A percentile compares a stretch with the other conserved stretches of the same genome.
These are phyloP conservation scores for Rugalucina vietnamica DNA, from an alignment of 2,888 invertebrate species.

Conservation along the genomic window DNA sequence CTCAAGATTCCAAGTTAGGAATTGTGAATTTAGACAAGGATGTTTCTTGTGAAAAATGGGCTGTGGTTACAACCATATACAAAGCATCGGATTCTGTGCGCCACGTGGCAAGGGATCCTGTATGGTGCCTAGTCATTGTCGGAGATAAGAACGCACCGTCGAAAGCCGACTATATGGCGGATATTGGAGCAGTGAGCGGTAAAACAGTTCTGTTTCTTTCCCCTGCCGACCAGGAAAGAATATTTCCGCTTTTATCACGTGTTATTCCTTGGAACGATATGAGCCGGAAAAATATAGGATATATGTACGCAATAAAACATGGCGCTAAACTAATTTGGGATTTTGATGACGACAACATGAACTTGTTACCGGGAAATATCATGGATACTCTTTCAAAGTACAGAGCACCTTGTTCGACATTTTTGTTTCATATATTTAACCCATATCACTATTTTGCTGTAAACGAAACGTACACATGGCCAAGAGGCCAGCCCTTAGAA, in stretches of 20 bases:
- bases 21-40: background rate
- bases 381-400: background rate
- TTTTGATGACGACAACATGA: conserved; percentile 40
- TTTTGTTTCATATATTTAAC: conserved; percentile 18
- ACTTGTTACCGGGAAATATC: background rate
- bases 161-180: background rate
- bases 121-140: conserved; percentile 23
- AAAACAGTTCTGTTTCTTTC: conserved; percentile 1
- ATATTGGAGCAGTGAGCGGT: background rate
- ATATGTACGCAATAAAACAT: conserved; percentile 41
- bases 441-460: conserved; percentile 42
- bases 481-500: conserved; percentile 36
- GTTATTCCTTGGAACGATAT: conserved; percentile 20
- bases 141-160: conserved; percentile 14
- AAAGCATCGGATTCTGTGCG: conserved; percentile 10
- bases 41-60: conserved; percentile 1
- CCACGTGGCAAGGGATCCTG: background rate
- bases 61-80: conserved; percentile 24
- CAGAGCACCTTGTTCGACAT: background rate
- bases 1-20: background rate
- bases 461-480: conserved; percentile 31
- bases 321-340: conserved; percentile 39
- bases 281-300: conserved; percentile 45
- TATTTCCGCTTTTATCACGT: conserved; percentile 19
- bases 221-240: background rate